These are phyloP conservation scores for Cyrtonyx montezumae DNA, from an alignment of 2,113 vertebrate genomes.

Conservation along the genomic window DNA sequence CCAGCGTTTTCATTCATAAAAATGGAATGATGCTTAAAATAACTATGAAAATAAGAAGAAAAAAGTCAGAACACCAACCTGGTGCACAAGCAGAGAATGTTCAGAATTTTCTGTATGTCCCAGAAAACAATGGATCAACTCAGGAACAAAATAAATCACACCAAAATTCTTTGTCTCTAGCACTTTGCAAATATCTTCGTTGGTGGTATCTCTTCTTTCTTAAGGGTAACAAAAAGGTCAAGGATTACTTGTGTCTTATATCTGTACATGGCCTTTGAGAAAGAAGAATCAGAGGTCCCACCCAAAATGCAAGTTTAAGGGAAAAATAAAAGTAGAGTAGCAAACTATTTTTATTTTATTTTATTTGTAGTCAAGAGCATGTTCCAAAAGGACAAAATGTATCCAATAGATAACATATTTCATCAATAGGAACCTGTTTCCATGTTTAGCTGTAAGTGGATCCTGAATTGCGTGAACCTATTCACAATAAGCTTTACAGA, in stretches of 20 bases:
- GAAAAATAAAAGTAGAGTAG: background rate
- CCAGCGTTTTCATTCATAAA: background rate
- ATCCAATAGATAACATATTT: background rate
- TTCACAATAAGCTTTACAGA: background rate
- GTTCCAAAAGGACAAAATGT: background rate
- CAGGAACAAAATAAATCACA: background rate
- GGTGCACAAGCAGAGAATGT: fast-evolving
- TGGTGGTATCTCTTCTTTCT: background rate
- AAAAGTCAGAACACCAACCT: background rate
- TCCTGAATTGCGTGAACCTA: background rate
- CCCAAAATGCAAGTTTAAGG: background rate
- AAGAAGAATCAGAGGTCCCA: background rate
- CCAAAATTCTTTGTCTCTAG: background rate
- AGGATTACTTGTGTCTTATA: background rate
- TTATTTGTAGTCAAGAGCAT: background rate
- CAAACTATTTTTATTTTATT: background rate
- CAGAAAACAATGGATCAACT: background rate
- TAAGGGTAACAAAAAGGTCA: background rate
- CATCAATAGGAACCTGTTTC: background rate
- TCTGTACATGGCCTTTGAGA: fast-evolving
- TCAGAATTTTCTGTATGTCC: too few relatives aligned
- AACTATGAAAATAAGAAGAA: fast-evolving
- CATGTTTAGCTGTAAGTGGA: background rate
- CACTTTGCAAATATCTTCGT: background rate
- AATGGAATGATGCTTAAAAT: background rate